Evolutionary conservation across 2,113 vertebrate species (phyloP).

Genomic region (Psilopsiagon aymara): DNA sequence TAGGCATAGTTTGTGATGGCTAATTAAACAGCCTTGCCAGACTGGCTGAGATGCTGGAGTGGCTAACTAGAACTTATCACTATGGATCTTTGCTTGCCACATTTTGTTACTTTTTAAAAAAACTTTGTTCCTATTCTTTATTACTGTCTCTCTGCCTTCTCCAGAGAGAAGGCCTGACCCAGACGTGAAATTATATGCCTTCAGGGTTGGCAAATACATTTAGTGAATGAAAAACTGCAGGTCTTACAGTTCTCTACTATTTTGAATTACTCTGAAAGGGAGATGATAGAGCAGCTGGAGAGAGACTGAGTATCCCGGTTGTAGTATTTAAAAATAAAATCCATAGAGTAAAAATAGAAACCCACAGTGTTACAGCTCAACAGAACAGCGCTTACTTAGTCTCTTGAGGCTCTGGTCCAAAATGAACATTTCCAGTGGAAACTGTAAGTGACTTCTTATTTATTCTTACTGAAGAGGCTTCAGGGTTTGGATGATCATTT

Average conservation of each 20-base stretch:
- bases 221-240: background rate
- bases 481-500: background rate
- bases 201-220: background rate
- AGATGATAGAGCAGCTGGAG: background rate
- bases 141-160: background rate
- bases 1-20: background rate
- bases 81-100: background rate
- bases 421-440: constrained; percentile 2
- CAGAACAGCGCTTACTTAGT: background rate
- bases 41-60: background rate
- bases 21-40: background rate
- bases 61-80: background rate
- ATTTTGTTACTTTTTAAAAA: background rate
- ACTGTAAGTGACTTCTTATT: background rate
- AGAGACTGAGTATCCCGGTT: background rate
- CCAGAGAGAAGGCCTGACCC: background rate
- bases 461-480: background rate
- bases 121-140: background rate
- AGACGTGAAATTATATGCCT: background rate
- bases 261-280: background rate
- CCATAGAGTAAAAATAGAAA: background rate
- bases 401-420: background rate
- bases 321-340: background rate
- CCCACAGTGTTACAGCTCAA: background rate
- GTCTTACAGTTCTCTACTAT: background rate